Evolutionary conservation across 2,797 vertebrate genomes (phyloP).

Genomic region (Cirrhinus mrigala): DNA sequence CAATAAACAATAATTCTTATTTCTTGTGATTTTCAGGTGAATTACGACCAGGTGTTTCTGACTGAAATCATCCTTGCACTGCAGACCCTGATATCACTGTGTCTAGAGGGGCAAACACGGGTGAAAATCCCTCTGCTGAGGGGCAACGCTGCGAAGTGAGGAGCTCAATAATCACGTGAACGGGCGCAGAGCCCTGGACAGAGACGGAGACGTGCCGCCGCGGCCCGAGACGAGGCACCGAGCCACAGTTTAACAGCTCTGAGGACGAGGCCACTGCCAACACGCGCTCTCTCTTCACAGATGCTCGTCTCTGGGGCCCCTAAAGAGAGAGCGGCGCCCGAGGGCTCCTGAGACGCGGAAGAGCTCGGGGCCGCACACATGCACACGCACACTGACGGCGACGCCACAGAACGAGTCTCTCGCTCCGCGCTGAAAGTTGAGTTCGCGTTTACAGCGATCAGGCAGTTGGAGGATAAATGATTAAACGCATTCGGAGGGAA

Average conservation of each 20-base stretch:
- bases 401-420: conserved; percentile 61
- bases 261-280: neutral
- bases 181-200: neutral
- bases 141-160: neutral
- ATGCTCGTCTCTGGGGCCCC: conserved; percentile 35
- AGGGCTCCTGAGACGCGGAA: conserved; percentile 34
- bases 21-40: neutral
- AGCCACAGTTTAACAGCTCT: neutral
- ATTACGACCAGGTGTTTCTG: neutral
- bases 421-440: conserved; percentile 67
- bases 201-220: too few species aligned
- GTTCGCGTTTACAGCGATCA: conserved; percentile 83
- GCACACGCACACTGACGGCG: conserved; percentile 51
- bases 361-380: conserved; percentile 24
- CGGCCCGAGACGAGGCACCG: too few species aligned
- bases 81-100: neutral
- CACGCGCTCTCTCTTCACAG: neutral
- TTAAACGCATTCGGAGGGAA: conserved; percentile 81
- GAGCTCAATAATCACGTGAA: neutral
- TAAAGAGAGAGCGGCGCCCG: conserved; percentile 12
- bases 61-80: neutral
- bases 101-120: neutral
- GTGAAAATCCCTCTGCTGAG: neutral
- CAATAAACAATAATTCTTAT: neutral
- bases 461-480: conserved; percentile 84